phyloP scores from a whole-genome alignment of 2,113 vertebrate genomes.

The Notarius lentiginosus region DNA sequence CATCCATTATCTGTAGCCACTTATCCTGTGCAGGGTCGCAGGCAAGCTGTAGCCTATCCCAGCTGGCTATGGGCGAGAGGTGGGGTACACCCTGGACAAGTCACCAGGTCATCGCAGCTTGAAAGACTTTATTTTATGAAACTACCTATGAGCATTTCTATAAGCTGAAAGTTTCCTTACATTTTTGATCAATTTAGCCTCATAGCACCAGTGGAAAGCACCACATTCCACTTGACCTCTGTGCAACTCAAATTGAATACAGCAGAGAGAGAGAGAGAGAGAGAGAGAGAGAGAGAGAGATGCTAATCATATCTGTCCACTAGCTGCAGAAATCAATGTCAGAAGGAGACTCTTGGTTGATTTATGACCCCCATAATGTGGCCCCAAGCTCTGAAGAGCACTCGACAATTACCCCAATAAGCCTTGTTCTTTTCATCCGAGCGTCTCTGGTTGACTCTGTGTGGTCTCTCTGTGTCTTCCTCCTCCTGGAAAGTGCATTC shows the following conservation, averaged over 20 bases:
- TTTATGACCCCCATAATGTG: constrained; percentile 66
- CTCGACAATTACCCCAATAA: constrained; percentile 67
- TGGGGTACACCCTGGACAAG: no score
- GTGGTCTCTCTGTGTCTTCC: constrained; percentile 58
- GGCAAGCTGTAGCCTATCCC: no score
- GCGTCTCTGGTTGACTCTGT: constrained; percentile 60
- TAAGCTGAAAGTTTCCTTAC: not conserved
- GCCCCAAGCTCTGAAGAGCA: constrained; percentile 58
- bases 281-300: not conserved
- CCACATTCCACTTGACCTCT: not conserved
- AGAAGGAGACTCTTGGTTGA: constrained; percentile 54
- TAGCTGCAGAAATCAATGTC: constrained; percentile 53
- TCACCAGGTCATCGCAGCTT: not conserved
- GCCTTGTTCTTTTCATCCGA: constrained; percentile 69
- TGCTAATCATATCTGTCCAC: constrained; percentile 4
- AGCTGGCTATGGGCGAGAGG: no score
- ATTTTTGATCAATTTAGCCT: not conserved
- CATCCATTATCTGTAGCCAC: no score
- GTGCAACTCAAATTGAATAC: not conserved
- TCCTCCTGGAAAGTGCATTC: constrained; percentile 38
- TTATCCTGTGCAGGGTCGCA: no score
- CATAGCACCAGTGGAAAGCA: not conserved
- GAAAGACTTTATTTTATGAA: not conserved
- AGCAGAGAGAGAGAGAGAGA: no score
- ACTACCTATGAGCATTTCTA: not conserved